Conservation (phyloP, 2,888 invertebrate species). For the Rapana venosa region DNA sequence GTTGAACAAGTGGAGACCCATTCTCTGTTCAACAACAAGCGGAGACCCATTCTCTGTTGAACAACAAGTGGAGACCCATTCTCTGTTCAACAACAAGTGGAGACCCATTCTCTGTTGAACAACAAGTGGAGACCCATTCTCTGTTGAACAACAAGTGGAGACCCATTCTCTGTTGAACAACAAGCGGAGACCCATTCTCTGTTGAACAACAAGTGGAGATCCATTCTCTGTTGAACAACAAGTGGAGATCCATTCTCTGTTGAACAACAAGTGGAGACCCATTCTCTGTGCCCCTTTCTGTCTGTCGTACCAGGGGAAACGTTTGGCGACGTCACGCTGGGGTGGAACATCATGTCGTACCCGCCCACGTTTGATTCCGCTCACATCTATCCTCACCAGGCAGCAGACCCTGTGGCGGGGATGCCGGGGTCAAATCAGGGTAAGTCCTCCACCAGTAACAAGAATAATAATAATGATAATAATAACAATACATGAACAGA, state of each 20-base stretch:
- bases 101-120: background rate
- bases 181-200: background rate
- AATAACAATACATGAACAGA: background rate
- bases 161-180: background rate
- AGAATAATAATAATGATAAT: background rate
- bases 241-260: background rate
- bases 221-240: background rate
- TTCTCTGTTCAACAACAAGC: background rate
- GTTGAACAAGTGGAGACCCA: background rate
- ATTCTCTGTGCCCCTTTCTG: background rate
- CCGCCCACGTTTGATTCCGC: background rate
- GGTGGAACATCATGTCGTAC: background rate
- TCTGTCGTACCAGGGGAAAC: conserved; percentile 44
- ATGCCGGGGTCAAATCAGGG: background rate
- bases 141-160: background rate
- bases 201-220: background rate
- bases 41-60: too few relatives aligned
- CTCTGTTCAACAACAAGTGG: too few relatives aligned
- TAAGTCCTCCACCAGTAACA: background rate
- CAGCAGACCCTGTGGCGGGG: background rate
- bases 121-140: background rate
- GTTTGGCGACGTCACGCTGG: conserved; percentile 44
- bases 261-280: background rate
- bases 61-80: background rate
- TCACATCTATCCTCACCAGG: too few relatives aligned